Evolutionary conservation across 2,797 vertebrate species (phyloP).

Genomic region (Sphaeramia orbicularis): DNA sequence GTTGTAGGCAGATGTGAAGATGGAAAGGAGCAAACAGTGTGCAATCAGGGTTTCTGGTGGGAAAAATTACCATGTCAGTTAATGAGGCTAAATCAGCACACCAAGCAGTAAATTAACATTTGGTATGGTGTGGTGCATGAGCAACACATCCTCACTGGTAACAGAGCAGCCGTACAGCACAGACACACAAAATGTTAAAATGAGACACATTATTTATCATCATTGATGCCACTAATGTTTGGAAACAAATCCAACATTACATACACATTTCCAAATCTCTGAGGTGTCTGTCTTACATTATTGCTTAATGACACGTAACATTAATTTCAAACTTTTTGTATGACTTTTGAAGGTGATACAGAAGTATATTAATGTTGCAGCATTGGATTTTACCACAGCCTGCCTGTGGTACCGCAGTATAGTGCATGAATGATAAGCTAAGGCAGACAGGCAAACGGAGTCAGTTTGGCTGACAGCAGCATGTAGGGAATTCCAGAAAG

Average conservation of each 20-base stretch:
- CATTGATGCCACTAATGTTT: background rate
- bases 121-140: background rate
- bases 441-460: slow-evolving; percentile 10
- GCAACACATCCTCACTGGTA: slow-evolving; percentile 13
- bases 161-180: background rate
- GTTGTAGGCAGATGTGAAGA: background rate
- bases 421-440: background rate
- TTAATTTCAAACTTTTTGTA: background rate
- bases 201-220: slow-evolving; percentile 1
- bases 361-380: background rate
- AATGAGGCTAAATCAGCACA: slow-evolving; percentile 48
- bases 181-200: slow-evolving; percentile 10
- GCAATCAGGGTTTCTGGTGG: background rate
- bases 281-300: background rate
- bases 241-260: slow-evolving; percentile 10
- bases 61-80: slow-evolving; percentile 30
- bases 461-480: slow-evolving; percentile 34
- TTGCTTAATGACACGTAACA: background rate
- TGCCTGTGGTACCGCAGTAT: background rate
- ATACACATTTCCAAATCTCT: slow-evolving; percentile 2
- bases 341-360: no score
- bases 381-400: slow-evolving; percentile 8
- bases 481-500: slow-evolving; percentile 26
- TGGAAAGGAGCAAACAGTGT: background rate
- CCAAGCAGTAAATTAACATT: slow-evolving; percentile 44